Evolutionary conservation across 2,113 vertebrate species (phyloP).

Genomic region (Raja brachyura): DNA sequence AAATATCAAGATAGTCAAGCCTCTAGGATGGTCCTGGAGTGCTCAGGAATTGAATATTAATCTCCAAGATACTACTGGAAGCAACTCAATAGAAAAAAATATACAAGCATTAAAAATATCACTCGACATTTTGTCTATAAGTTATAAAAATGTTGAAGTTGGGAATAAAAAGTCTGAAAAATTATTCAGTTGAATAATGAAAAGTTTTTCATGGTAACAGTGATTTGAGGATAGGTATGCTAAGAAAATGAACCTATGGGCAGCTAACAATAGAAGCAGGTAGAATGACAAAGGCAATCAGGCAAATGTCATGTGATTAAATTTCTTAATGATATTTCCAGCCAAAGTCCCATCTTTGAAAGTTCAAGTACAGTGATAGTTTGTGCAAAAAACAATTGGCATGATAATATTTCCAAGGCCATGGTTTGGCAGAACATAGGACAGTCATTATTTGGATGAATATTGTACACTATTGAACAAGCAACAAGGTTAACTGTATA

Average conservation of each 20-base stretch:
- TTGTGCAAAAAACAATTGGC: not conserved
- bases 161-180: not conserved
- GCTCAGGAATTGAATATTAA: not conserved
- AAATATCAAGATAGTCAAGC: not conserved
- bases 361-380: not conserved
- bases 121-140: not conserved
- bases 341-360: not conserved
- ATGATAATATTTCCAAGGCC: not conserved
- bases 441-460: not conserved
- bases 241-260: not conserved
- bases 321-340: not conserved
- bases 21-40: not conserved
- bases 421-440: not conserved
- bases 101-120: not conserved
- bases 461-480: not conserved
- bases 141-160: not conserved
- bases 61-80: not conserved
- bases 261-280: not conserved
- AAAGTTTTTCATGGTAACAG: not conserved
- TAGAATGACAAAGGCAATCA: no score
- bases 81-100: not conserved
- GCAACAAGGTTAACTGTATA: not conserved
- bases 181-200: not conserved
- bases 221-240: not conserved
- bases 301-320: not conserved